Evolutionary conservation across 1,140 invertebrate species (phyloP).

Genomic region (Gryon sp.): DNA sequence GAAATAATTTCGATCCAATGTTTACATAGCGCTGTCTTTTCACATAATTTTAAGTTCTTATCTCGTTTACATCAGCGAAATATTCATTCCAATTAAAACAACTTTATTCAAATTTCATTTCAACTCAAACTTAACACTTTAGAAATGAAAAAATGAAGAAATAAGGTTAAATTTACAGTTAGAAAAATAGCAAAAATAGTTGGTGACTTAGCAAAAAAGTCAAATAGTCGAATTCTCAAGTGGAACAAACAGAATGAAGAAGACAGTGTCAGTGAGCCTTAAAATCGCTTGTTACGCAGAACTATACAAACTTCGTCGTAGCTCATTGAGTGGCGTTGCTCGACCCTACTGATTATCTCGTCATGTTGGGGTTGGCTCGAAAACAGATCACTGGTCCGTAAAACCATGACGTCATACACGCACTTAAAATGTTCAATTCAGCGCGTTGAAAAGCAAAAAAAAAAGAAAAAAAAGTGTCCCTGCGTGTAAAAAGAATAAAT

Average conservation of each 20-base stretch:
- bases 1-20: no score
- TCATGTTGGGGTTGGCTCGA: conserved; percentile 40
- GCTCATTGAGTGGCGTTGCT: conserved; percentile 41
- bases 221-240: no score
- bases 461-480: neutral
- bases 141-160: no score
- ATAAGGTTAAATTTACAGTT: no score
- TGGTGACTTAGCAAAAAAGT: neutral
- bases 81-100: no score
- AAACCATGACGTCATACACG: conserved; percentile 51
- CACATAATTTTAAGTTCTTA: no score
- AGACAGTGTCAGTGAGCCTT: conserved; percentile 26
- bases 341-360: conserved; percentile 52
- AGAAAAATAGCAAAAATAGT: neutral
- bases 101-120: no score
- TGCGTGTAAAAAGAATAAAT: neutral
- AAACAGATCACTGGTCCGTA: conserved; percentile 55
- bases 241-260: conserved; percentile 24
- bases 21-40: no score
- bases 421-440: conserved; percentile 45
- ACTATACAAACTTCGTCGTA: conserved; percentile 34
- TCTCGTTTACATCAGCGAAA: no score
- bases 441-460: conserved; percentile 12
- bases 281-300: conserved; percentile 44
- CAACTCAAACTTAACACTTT: no score